Evolutionary conservation across 2,888 invertebrate species (phyloP).

Genomic region (Tribolium freemani): DNA sequence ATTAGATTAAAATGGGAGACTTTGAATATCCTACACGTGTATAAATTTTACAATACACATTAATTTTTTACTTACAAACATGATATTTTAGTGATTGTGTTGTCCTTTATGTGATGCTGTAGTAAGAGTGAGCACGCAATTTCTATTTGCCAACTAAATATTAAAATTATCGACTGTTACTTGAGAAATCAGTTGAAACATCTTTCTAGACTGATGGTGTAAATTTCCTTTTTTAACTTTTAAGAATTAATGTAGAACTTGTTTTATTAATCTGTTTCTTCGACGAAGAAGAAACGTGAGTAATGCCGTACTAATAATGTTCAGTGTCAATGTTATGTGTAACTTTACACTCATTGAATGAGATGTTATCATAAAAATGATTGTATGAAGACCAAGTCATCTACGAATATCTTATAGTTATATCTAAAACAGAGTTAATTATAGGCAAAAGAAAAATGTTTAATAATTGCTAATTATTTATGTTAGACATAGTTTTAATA

Average conservation of each 20-base stretch:
- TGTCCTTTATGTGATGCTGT: conserved; percentile 54
- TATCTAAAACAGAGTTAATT: conserved; percentile 45
- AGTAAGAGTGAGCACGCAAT: conserved; percentile 54
- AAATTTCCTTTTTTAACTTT: conserved; percentile 24
- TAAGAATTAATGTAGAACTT: conserved; percentile 35
- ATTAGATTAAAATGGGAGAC: conserved; percentile 29
- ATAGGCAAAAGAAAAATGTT: conserved; percentile 35
- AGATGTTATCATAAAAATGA: conserved; percentile 38
- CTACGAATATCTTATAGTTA: conserved; percentile 45
- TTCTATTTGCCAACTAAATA: conserved; percentile 44
- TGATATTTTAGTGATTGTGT: conserved; percentile 46
- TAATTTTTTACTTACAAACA: conserved; percentile 47
- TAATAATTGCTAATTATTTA: conserved; percentile 41
- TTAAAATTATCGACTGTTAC: conserved; percentile 36
- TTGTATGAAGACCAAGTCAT: conserved; percentile 48
- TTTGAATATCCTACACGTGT: conserved; percentile 37
- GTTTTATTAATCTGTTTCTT: conserved; percentile 36
- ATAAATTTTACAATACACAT: conserved; percentile 41
- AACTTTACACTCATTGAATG: conserved; percentile 44
- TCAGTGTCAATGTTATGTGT: conserved; percentile 47
- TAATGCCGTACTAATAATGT: conserved; percentile 53
- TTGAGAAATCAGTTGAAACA: conserved; percentile 21
- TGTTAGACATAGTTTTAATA: conserved; percentile 36
- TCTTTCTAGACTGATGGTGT: conserved; percentile 43
- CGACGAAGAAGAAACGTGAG: conserved; percentile 49